These are phyloP conservation scores for Acipenser transmontanus DNA, from an alignment of 2,797 vertebrate genomes.

Conservation along the genomic window DNA sequence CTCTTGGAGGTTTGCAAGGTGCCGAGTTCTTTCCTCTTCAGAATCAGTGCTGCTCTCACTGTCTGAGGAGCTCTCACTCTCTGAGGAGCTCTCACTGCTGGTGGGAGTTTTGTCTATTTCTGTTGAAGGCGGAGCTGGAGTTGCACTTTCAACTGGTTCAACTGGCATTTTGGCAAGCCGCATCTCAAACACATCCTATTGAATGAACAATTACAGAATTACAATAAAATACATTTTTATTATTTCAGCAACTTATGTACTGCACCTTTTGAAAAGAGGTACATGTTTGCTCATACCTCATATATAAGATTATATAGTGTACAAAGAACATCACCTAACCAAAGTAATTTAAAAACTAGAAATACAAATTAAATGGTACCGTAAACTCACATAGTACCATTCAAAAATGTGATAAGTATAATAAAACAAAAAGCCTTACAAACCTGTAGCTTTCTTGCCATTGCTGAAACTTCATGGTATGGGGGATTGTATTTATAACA, in stretches of 20 bases:
- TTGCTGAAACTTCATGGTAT: constrained; percentile 72
- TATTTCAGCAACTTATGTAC: no score
- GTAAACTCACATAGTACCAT: neutral
- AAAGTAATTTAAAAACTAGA: no score
- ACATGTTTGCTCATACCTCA: no score
- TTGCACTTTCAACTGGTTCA: constrained; percentile 38
- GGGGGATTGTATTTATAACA: constrained; percentile 81
- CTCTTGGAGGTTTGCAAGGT: constrained; percentile 65
- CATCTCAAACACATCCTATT: constrained; percentile 85
- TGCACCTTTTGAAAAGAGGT: neutral
- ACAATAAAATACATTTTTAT: no score
- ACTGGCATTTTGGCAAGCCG: constrained; percentile 72
- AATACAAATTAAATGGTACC: no score
- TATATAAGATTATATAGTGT: neutral
- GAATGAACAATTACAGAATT: neutral
- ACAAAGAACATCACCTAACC: no score
- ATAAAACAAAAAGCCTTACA: neutral
- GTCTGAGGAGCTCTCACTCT: constrained; percentile 61
- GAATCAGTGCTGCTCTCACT: constrained; percentile 38
- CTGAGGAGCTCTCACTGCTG: constrained; percentile 49
- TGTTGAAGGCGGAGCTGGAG: constrained; percentile 18
- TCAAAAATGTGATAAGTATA: neutral
- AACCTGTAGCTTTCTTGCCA: constrained; percentile 89
- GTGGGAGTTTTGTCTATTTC: constrained; percentile 28
- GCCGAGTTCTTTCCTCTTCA: constrained; percentile 46